These are phyloP conservation scores for Drosophila subobscura DNA, from an alignment of 1,140 invertebrate genomes.

Conservation along the genomic window DNA sequence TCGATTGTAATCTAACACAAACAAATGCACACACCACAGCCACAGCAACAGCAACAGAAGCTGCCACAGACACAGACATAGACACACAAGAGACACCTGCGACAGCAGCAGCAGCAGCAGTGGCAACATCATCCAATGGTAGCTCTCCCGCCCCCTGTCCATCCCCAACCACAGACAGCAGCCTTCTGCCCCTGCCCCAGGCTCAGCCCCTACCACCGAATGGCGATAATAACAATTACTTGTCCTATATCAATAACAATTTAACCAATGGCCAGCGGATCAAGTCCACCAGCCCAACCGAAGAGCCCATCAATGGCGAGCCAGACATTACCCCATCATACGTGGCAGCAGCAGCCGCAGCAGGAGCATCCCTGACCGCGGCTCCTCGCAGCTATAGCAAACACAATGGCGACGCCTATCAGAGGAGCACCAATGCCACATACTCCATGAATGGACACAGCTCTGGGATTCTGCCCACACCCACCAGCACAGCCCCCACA, in stretches of 20 bases:
- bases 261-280: slow-evolving; percentile 39
- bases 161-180: background rate
- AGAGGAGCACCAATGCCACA: slow-evolving; percentile 1
- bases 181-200: slow-evolving; percentile 49
- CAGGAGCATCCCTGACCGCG: slow-evolving; percentile 32
- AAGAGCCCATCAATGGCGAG: slow-evolving; percentile 30
- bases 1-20: slow-evolving; percentile 76
- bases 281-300: slow-evolving; percentile 32
- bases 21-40: slow-evolving; percentile 55
- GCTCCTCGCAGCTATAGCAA: slow-evolving; percentile 48
- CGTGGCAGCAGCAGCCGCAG: slow-evolving; percentile 16
- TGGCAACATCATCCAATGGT: slow-evolving; percentile 44
- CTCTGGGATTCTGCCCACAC: slow-evolving; percentile 82
- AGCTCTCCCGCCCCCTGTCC: slow-evolving; percentile 30
- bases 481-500: slow-evolving; percentile 54
- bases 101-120: slow-evolving; percentile 26
- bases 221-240: slow-evolving; percentile 70
- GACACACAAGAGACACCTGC: slow-evolving; percentile 10
- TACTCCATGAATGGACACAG: slow-evolving; percentile 58
- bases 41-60: slow-evolving; percentile 44
- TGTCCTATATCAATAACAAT: slow-evolving; percentile 75
- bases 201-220: background rate
- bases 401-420: slow-evolving; percentile 59
- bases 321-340: slow-evolving; percentile 6
- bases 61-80: slow-evolving; percentile 12